Evolutionary conservation across 1,140 invertebrate species (phyloP).

Genomic region (Araneus ventricosus): DNA sequence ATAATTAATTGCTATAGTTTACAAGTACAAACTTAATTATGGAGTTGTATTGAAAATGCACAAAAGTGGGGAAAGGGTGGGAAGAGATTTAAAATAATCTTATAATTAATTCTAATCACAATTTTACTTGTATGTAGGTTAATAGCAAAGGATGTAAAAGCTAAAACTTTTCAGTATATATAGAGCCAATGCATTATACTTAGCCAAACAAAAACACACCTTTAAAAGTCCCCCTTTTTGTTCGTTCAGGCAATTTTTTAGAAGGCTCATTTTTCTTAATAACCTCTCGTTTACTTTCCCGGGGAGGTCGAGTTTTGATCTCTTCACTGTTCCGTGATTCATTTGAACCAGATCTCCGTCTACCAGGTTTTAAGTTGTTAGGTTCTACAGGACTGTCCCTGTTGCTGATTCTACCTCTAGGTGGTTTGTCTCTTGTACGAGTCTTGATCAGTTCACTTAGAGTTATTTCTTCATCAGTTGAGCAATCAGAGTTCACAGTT

Average conservation of each 20-base stretch:
- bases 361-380: slow-evolving; percentile 45
- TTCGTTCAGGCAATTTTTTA: slow-evolving; percentile 74
- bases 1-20: no score
- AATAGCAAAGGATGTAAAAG: not conserved
- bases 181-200: slow-evolving; percentile 7
- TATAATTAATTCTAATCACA: not conserved
- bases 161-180: no score
- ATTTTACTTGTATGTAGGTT: no score
- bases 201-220: slow-evolving; percentile 61
- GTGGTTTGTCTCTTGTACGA: slow-evolving; percentile 55
- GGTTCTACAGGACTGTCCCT: slow-evolving; percentile 66
- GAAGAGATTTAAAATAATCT: not conserved
- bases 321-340: slow-evolving; percentile 68
- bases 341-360: slow-evolving; percentile 71
- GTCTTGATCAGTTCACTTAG: slow-evolving; percentile 76
- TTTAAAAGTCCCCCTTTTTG: slow-evolving; percentile 73
- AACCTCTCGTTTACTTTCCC: slow-evolving; percentile 54
- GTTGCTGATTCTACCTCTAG: slow-evolving; percentile 60
- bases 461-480: slow-evolving; percentile 76
- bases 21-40: no score
- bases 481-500: slow-evolving; percentile 71
- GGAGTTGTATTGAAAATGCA: no score
- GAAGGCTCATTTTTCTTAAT: slow-evolving; percentile 65
- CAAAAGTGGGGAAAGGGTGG: no score
- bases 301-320: slow-evolving; percentile 56